These are phyloP conservation scores for Sipha flava DNA, from an alignment of 1,140 invertebrate genomes.

Conservation along the genomic window DNA sequence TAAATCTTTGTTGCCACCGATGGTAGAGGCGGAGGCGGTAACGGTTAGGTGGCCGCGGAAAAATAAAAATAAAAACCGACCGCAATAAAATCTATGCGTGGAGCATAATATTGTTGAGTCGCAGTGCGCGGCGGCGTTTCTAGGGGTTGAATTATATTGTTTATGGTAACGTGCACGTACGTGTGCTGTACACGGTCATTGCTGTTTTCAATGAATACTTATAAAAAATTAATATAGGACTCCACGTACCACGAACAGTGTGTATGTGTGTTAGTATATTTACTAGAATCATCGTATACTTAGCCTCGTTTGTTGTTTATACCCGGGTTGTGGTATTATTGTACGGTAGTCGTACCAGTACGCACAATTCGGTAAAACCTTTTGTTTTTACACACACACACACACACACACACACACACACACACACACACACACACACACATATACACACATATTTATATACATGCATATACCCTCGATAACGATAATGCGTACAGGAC, in stretches of 20 bases:
- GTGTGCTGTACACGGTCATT: neutral
- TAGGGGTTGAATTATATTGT: neutral
- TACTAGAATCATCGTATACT: neutral
- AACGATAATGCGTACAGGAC: neutral
- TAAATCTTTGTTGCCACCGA: conserved; percentile 11
- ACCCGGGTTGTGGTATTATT: neutral
- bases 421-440: neutral
- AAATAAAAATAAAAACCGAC: neutral
- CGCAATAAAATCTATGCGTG: neutral
- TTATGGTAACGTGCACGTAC: neutral
- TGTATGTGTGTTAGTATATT: neutral
- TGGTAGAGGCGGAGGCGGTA: too few species aligned
- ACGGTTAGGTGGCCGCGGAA: neutral
- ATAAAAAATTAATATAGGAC: neutral
- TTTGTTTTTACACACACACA: neutral
- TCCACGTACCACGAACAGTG: neutral
- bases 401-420: neutral
- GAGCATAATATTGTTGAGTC: neutral
- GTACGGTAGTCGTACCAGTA: neutral
- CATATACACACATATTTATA: neutral
- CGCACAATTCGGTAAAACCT: neutral
- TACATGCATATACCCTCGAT: neutral
- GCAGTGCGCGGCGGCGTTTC: neutral
- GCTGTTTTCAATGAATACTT: neutral
- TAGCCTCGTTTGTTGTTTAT: neutral